phyloP scores from a whole-genome alignment of 2,797 vertebrate species.

The Syngnathus rostellatus region DNA sequence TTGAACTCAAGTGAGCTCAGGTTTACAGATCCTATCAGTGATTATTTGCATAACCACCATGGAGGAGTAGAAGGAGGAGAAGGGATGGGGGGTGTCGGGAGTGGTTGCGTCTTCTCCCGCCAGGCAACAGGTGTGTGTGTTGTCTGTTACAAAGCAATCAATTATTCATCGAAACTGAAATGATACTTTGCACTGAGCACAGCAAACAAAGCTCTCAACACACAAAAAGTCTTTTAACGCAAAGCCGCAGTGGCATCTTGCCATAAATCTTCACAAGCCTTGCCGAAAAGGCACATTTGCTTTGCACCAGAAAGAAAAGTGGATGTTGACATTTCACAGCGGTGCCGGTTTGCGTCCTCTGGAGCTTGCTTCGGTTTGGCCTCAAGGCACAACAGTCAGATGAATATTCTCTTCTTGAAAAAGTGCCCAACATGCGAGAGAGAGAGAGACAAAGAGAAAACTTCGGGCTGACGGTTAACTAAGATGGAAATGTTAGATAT shows the following conservation, averaged over 20 bases:
- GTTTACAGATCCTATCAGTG: conserved; percentile 13
- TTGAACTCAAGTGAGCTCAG: not conserved
- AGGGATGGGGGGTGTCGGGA: not conserved
- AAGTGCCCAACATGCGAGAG: conserved; percentile 34
- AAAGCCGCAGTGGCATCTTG: not conserved
- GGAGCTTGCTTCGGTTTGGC: conserved; percentile 14
- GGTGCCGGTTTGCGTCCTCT: conserved; percentile 8
- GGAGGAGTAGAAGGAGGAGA: not conserved
- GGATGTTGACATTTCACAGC: not conserved
- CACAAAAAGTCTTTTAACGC: not conserved
- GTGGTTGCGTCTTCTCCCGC: not conserved
- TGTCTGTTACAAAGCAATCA: conserved; percentile 19
- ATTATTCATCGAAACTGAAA: conserved; percentile 44
- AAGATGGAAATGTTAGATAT: conserved; percentile 20
- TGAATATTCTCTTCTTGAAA: conserved; percentile 42
- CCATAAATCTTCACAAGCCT: not conserved
- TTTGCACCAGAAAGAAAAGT: not conserved
- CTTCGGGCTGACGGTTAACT: conserved; percentile 1
- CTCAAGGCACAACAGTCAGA: conserved; percentile 57
- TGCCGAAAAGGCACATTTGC: no score
- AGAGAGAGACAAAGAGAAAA: not conserved
- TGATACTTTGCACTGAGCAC: conserved; percentile 13
- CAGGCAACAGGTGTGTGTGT: conserved; percentile 43
- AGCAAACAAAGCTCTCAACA: conserved; percentile 18
- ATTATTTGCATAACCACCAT: conserved; percentile 40